Evolutionary conservation across 1,140 invertebrate genomes (phyloP).

Genomic region (Neodiprion pinetum): DNA sequence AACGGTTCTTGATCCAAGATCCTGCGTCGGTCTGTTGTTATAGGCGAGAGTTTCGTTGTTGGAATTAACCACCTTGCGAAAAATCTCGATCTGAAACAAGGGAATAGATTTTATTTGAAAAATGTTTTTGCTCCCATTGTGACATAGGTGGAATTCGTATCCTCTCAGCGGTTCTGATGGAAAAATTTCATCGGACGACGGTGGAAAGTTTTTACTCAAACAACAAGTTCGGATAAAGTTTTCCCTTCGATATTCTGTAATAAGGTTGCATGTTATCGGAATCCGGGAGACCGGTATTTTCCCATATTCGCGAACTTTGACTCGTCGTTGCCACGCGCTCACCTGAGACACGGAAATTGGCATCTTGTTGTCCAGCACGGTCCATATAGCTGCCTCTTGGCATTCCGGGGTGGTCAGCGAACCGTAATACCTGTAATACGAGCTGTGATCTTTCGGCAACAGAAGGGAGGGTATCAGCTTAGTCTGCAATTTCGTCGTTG

Average conservation of each 20-base stretch:
- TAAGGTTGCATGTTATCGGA: background rate
- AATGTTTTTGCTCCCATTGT: no score
- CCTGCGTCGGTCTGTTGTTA: conserved; percentile 43
- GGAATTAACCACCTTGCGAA: conserved; percentile 27
- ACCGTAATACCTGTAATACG: conserved; percentile 74
- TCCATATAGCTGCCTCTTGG: conserved; percentile 77
- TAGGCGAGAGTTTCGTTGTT: conserved; percentile 30
- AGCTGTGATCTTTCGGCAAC: conserved; percentile 62
- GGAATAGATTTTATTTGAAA: conserved; percentile 13
- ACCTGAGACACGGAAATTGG: conserved; percentile 69
- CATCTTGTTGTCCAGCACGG: conserved; percentile 68
- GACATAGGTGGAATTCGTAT: no score
- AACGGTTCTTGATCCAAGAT: conserved; percentile 34
- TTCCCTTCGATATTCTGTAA: background rate
- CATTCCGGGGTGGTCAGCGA: conserved; percentile 80
- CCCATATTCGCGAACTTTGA: no score
- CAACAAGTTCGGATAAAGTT: background rate
- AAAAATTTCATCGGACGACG: background rate
- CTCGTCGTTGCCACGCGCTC: conserved; percentile 12
- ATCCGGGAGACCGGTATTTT: no score
- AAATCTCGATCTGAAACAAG: conserved; percentile 35
- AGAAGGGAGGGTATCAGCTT: conserved; percentile 57
- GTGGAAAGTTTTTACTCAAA: background rate
- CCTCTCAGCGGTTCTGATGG: no score
- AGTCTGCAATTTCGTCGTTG: conserved; percentile 27